Evolutionary conservation across 2,888 invertebrate genomes (phyloP), one percentile per base, ranked within the genome.

Genomic region (Orchestes rusci): DNA sequence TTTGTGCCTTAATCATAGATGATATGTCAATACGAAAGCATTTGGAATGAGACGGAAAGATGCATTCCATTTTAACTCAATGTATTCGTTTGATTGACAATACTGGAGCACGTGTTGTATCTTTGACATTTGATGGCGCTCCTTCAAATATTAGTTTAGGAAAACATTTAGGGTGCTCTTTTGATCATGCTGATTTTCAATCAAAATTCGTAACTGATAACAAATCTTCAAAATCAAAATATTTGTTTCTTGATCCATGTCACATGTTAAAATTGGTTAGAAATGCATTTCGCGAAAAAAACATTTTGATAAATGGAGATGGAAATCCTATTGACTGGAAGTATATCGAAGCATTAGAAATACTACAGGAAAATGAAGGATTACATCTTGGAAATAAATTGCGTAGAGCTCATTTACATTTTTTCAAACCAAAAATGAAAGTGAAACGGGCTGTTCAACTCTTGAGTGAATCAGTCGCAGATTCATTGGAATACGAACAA

Each of bases 31-130:
- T 59, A n/a, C 44, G 48, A 18, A 49, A 53, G 47, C 35, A 56
- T 15, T n/a, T 59, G 12, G 57, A 63, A 46, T 63, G 56, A 56
- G 56, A 61, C 45, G 60, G 60, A 3, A 54, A 54, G 38, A 51
- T 53, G 45, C 54, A 55, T 27, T 46, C 55, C 38, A 37, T 61
- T 42, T 43, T 56, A 17, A 42, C 20, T 10, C 48, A 55, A 29
- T 55, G 52, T 31, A 45, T 58, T 16, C 29, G 46, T 16, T 48
- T 53, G 46, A 12, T 53, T 37, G 28, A 51, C 39, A 52, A 56
- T 31, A 52, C 53, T 29, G 56, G 54, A n/a, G 54, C 54, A 8
- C 18, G 15, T 19, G 45, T 54, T 30, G 30, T 52, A n/a, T 45
- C 53, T 12, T 2, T 60, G n/a, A 59, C 59, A 23, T 60, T 58